Percentiles rank a stretch among this genome's conserved stretches.
These are phyloP conservation scores for Drosophila suboccidentalis DNA, from an alignment of 2,888 invertebrate species.

Conservation along the genomic window DNA sequence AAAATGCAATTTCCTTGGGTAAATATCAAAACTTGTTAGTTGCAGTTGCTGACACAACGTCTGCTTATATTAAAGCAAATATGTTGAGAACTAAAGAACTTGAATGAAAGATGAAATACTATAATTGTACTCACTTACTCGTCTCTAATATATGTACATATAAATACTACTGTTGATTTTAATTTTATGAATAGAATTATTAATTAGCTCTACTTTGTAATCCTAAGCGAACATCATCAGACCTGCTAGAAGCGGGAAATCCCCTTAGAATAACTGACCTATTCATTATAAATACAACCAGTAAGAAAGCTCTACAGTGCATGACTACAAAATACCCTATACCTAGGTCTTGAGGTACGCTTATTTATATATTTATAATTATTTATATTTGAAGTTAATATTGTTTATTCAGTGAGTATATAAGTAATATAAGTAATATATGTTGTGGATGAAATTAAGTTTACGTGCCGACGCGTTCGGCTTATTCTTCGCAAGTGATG, in stretches of 20 bases:
- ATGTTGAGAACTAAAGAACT: not conserved
- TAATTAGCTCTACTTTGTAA: not conserved
- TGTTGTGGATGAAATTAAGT: no score
- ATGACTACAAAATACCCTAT: no score
- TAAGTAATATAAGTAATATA: no score
- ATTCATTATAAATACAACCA: not conserved
- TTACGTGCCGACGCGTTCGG: no score
- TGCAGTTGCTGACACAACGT: conserved; percentile 15
- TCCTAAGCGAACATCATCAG: no score
- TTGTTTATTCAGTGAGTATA: no score
- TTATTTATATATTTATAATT: no score
- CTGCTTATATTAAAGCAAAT: conserved; percentile 3
- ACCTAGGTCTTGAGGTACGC: no score
- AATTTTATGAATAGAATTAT: not conserved
- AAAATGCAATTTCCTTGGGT: conserved; percentile 74
- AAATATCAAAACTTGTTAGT: conserved; percentile 56
- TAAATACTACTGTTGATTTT: not conserved
- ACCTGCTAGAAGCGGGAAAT: not conserved
- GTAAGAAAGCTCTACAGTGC: no score
- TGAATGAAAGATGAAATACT: not conserved
- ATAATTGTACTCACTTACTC: not conserved
- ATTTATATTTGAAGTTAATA: no score
- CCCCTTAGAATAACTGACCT: not conserved
- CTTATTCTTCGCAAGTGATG: no score
- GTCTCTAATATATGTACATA: not conserved